Percentiles rank a stretch among this genome's conserved stretches.
Evolutionary conservation across 2,113 vertebrate genomes (phyloP).

Genomic region (Kryptolebias marmoratus): DNA sequence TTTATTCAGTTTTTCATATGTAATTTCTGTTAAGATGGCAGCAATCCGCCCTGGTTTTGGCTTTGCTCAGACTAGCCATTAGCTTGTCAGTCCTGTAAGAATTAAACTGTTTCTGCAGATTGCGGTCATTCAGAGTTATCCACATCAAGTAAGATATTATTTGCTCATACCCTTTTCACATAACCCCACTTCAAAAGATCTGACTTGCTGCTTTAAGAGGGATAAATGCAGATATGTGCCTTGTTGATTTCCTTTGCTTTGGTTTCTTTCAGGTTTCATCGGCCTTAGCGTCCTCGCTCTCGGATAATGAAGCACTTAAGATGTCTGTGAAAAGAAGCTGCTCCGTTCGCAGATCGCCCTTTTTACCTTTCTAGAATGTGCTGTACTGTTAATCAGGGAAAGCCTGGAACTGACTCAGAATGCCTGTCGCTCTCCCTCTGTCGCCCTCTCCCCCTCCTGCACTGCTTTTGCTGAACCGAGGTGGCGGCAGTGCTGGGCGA

Average conservation of each 20-base stretch:
- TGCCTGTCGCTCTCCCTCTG: slow-evolving; percentile 59
- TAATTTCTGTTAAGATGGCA: no score
- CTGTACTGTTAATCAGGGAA: slow-evolving; percentile 73
- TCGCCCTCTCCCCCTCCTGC: slow-evolving; percentile 46
- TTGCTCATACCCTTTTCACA: not conserved
- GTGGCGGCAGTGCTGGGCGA: slow-evolving; percentile 37
- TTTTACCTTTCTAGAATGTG: slow-evolving; percentile 82
- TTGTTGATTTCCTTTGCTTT: slow-evolving; percentile 24
- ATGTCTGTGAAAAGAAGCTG: slow-evolving; percentile 69
- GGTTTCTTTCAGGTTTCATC: slow-evolving; percentile 87
- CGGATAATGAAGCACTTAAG: slow-evolving; percentile 79
- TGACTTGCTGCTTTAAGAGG: not conserved
- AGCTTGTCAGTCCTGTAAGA: not conserved
- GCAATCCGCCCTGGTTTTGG: no score
- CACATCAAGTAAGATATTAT: not conserved
- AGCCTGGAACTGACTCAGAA: slow-evolving; percentile 62
- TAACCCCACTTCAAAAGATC: no score
- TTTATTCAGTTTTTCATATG: no score
- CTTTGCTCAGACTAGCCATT: no score
- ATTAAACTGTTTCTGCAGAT: not conserved
- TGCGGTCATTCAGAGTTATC: not conserved
- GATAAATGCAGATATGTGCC: slow-evolving; percentile 14
- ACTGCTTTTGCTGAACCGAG: slow-evolving; percentile 64
- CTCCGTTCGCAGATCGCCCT: slow-evolving; percentile 68
- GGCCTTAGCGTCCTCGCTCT: slow-evolving; percentile 83